Percentiles rank a stretch among this genome's conserved stretches.
These are phyloP conservation scores for Dicerorhinus sumatrensis DNA, from an alignment of 2,113 vertebrate genomes.

Conservation along the genomic window DNA sequence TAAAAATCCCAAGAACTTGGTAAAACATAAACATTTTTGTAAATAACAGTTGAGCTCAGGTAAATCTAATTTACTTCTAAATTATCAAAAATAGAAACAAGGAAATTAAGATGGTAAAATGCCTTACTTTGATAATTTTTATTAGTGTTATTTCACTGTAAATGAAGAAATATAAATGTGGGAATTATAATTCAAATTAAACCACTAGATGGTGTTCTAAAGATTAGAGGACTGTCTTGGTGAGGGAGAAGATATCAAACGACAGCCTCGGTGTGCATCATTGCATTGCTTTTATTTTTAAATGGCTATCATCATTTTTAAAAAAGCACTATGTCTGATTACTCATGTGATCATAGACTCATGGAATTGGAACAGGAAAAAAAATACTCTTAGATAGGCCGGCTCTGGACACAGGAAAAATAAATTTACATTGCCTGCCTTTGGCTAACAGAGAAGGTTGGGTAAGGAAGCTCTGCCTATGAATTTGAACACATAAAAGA, in stretches of 20 bases:
- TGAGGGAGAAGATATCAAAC: background rate
- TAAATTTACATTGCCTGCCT: background rate
- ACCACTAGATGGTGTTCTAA: conserved; percentile 9
- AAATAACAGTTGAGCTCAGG: background rate
- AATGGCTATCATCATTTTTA: background rate
- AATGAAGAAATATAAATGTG: background rate
- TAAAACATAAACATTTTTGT: background rate
- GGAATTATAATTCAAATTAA: background rate
- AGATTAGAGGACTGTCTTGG: background rate
- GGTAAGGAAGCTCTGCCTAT: background rate
- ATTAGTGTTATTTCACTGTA: background rate
- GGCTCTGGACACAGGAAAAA: background rate
- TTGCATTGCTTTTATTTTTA: background rate
- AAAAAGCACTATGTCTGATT: background rate
- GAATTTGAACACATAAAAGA: background rate
- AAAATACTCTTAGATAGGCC: background rate
- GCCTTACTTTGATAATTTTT: background rate
- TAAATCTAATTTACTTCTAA: conserved; percentile 1
- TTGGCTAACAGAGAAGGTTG: background rate
- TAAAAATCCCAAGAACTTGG: background rate
- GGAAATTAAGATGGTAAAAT: background rate
- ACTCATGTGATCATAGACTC: background rate
- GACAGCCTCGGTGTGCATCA: background rate
- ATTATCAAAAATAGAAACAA: background rate
- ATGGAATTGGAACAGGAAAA: background rate